Evolutionary conservation across 2,888 invertebrate species (phyloP).

Genomic region (Calameuta idolon): DNA sequence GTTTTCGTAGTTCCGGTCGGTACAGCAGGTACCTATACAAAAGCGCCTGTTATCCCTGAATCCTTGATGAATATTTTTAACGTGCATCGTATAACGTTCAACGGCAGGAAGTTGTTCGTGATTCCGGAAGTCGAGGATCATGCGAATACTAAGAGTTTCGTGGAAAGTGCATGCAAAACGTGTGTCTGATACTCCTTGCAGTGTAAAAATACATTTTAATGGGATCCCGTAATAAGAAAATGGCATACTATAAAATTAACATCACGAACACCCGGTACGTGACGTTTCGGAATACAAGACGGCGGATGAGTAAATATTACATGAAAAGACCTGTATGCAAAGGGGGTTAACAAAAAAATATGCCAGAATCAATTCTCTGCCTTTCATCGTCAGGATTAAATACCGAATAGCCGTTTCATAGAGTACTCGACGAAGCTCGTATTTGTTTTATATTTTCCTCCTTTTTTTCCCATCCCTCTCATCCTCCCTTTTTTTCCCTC

Average conservation of each 20-base stretch:
- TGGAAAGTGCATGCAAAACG: background rate
- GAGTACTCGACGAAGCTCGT: background rate
- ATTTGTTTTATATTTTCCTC: background rate
- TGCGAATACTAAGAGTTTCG: background rate
- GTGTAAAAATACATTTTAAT: background rate
- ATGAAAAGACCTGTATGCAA: background rate
- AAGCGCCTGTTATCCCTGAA: background rate
- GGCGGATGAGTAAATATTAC: background rate
- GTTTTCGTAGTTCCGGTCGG: background rate
- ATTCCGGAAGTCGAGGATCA: background rate
- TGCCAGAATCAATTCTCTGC: background rate
- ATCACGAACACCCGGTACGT: background rate
- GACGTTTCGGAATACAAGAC: background rate
- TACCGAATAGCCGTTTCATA: background rate
- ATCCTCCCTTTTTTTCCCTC: background rate
- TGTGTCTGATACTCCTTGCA: background rate
- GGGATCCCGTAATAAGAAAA: background rate
- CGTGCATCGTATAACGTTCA: background rate
- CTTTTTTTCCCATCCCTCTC: background rate
- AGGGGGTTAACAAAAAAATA: background rate
- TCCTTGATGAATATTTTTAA: background rate
- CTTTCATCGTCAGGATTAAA: background rate
- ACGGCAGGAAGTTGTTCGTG: background rate
- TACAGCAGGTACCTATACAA: background rate
- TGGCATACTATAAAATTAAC: background rate